A percentile compares a stretch with the other conserved stretches of the same genome.
Conservation (phyloP, 92 coral and sea anemone species). For the Siderastrea radians region DNA sequence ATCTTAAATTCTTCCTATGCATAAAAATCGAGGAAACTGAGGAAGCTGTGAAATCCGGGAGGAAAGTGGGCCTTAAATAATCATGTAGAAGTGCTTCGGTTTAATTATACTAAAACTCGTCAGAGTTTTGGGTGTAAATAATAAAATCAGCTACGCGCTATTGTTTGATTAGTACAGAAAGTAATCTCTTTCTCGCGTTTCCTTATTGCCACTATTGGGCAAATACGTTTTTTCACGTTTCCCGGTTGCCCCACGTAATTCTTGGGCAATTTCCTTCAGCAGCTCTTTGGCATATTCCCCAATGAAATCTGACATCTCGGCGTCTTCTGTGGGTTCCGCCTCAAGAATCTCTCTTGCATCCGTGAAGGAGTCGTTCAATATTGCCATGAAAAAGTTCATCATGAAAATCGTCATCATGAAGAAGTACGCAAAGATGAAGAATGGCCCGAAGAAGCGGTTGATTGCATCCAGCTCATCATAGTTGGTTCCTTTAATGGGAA, state of each 20-base stretch:
- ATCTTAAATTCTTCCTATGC: no score
- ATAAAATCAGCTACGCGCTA: no score
- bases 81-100: no score
- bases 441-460: slow-evolving; percentile 79
- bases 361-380: slow-evolving; percentile 88
- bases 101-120: no score
- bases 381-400: slow-evolving; percentile 91
- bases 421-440: slow-evolving; percentile 83
- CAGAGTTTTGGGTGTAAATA: no score
- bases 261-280: slow-evolving; percentile 66
- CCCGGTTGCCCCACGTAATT: slow-evolving; percentile 17
- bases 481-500: slow-evolving; percentile 48
- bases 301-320: slow-evolving; percentile 71
- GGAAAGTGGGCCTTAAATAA: no score
- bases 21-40: no score
- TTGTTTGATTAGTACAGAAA: neutral
- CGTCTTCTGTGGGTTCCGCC: slow-evolving; percentile 59
- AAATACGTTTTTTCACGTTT: neutral
- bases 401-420: slow-evolving; percentile 74
- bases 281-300: slow-evolving; percentile 50
- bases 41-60: no score
- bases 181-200: neutral
- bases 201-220: neutral
- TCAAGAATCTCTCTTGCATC: slow-evolving; percentile 69
- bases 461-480: slow-evolving; percentile 70